These are phyloP conservation scores for Sericinus montela DNA, from an alignment of 2,888 invertebrate species.

Conservation along the genomic window DNA sequence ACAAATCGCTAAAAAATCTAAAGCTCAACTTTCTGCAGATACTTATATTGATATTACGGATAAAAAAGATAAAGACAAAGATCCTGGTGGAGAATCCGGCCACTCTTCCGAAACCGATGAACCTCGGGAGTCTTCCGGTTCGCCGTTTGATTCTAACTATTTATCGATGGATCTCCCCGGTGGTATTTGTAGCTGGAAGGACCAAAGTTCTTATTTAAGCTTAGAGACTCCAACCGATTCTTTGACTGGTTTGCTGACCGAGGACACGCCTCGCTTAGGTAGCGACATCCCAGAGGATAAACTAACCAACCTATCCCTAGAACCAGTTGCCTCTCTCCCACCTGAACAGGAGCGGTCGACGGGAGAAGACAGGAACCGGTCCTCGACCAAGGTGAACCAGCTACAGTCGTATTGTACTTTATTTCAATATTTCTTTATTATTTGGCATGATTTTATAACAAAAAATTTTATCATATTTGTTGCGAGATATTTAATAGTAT, in stretches of 20 bases:
- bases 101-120: conserved; percentile 68
- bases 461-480: conserved; percentile 70
- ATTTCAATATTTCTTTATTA: conserved; percentile 69
- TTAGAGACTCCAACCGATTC: conserved; percentile 70
- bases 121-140: conserved; percentile 34
- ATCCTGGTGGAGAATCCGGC: conserved; percentile 78
- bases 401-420: conserved; percentile 75
- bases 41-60: conserved; percentile 47
- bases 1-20: conserved; percentile 66
- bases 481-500: conserved; percentile 62
- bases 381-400: conserved; percentile 74
- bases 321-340: conserved; percentile 61
- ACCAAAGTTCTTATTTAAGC: conserved; percentile 87
- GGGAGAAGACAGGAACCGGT: conserved; percentile 42
- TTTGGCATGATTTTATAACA: conserved; percentile 77
- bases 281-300: conserved; percentile 64
- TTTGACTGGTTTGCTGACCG: conserved; percentile 32
- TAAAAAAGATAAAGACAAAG: conserved; percentile 80
- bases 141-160: conserved; percentile 78
- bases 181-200: conserved; percentile 89
- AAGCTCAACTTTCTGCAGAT: conserved; percentile 39
- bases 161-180: conserved; percentile 87
- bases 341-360: conserved; percentile 64
- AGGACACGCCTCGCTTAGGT: conserved; percentile 35
- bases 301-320: conserved; percentile 69